phyloP scores from a whole-genome alignment of 2,113 vertebrate species.

The Tenebrosternarchus preto region DNA sequence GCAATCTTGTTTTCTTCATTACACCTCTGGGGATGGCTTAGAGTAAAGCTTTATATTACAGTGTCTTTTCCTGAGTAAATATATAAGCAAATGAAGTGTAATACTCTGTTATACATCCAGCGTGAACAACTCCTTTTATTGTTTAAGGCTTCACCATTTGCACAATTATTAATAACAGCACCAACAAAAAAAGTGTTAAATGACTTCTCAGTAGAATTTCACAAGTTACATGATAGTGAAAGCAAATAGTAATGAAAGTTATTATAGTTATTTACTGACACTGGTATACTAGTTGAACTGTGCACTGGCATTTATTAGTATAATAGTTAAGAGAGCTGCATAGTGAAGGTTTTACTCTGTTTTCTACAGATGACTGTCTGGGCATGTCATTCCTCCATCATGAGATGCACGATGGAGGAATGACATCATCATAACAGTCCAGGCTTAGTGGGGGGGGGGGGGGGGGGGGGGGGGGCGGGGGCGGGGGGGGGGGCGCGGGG shows the following conservation, averaged over 20 bases:
- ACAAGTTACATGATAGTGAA: neutral
- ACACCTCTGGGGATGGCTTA: neutral
- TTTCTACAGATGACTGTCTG: too few species aligned
- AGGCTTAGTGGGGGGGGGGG: too few species aligned
- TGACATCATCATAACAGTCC: neutral
- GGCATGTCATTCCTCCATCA: neutral
- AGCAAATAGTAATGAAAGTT: neutral
- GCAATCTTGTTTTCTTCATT: neutral
- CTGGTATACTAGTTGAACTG: neutral
- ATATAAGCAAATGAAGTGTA: neutral
- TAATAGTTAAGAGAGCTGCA: too few species aligned
- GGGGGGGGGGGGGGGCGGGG: too few species aligned
- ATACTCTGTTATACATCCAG: neutral
- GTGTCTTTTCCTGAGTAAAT: conserved; percentile 16
- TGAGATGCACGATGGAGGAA: neutral
- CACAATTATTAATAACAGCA: neutral
- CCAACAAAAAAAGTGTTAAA: neutral
- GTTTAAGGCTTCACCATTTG: conserved; percentile 17
- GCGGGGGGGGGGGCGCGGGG: too few species aligned
- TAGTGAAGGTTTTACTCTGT: too few species aligned
- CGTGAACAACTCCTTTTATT: neutral
- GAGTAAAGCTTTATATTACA: conserved; percentile 26
- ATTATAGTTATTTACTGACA: conserved; percentile 1
- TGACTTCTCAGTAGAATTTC: neutral
- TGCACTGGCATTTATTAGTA: neutral